Percentiles rank a stretch among this genome's conserved stretches.
Conservation (phyloP, 2,113 vertebrate genomes). For the Tupaia tana region DNA sequence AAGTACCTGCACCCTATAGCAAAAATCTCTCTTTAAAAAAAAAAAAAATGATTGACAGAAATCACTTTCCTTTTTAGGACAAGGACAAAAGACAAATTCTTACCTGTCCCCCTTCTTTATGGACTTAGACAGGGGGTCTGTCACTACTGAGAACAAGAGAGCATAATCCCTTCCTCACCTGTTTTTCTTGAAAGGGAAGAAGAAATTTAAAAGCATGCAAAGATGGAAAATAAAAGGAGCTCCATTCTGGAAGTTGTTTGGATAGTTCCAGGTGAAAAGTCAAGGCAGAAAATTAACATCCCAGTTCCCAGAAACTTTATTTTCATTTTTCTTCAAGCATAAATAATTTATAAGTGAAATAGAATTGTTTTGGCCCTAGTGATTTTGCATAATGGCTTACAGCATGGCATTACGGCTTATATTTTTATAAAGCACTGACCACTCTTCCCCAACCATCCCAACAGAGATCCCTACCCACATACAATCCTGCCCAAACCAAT, state of each 20-base stretch:
- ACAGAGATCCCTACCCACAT: not conserved
- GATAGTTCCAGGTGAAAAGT: conserved; percentile 41
- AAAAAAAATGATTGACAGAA: not conserved
- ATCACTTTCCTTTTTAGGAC: not conserved
- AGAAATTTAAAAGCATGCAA: not conserved
- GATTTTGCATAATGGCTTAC: conserved; percentile 44
- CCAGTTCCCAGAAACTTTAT: conserved; percentile 41
- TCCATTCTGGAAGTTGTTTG: not conserved
- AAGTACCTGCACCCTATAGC: too few species aligned
- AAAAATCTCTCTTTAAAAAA: too few species aligned
- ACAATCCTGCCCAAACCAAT: not conserved
- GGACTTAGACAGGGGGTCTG: not conserved
- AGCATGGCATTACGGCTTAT: not conserved
- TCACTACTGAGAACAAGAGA: not conserved
- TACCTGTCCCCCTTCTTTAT: not conserved
- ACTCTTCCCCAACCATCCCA: not conserved
- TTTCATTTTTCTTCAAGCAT: conserved; percentile 46
- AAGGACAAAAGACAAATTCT: not conserved
- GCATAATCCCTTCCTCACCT: not conserved
- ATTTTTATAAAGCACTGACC: not conserved
- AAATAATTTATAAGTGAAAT: conserved; percentile 58
- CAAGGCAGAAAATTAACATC: conserved; percentile 56
- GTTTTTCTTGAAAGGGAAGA: not conserved
- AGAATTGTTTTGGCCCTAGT: conserved; percentile 13
- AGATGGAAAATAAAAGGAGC: not conserved